Conservation (phyloP, 1,140 invertebrate genomes). For the Helicoverpa zea region DNA sequence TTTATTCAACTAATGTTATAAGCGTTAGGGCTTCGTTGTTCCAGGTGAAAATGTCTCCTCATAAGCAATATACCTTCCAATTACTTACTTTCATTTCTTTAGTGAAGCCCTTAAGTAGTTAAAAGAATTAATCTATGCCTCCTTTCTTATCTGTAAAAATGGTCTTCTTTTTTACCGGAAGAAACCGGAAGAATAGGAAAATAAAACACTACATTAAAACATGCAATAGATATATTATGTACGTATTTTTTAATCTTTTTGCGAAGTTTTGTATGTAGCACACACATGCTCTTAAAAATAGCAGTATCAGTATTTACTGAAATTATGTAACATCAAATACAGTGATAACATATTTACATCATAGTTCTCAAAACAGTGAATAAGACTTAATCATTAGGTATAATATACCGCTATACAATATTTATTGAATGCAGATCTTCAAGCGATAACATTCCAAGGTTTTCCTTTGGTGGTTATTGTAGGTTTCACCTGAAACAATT, state of each 20-base stretch:
- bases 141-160: not conserved
- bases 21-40: too few species aligned
- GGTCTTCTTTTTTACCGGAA: not conserved
- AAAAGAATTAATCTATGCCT: not conserved
- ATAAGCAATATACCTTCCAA: too few species aligned
- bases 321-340: conserved; percentile 3
- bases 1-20: too few species aligned
- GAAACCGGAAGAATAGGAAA: not conserved
- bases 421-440: not conserved
- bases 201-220: not conserved
- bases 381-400: not conserved
- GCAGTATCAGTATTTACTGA: not conserved
- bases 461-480: conserved; percentile 63
- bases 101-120: too few species aligned
- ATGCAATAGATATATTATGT: not conserved
- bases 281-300: too few species aligned
- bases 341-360: conserved; percentile 15
- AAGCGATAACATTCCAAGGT: conserved; percentile 71
- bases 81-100: too few species aligned
- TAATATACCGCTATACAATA: not conserved
- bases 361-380: not conserved
- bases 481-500: conserved; percentile 71
- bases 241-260: not conserved
- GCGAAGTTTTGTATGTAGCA: too few species aligned
- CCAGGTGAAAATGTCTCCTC: too few species aligned